Evolutionary conservation across 1,140 invertebrate species (phyloP), one percentile per base, ranked within the genome.

Genomic region (Magallana ariakensis): DNA sequence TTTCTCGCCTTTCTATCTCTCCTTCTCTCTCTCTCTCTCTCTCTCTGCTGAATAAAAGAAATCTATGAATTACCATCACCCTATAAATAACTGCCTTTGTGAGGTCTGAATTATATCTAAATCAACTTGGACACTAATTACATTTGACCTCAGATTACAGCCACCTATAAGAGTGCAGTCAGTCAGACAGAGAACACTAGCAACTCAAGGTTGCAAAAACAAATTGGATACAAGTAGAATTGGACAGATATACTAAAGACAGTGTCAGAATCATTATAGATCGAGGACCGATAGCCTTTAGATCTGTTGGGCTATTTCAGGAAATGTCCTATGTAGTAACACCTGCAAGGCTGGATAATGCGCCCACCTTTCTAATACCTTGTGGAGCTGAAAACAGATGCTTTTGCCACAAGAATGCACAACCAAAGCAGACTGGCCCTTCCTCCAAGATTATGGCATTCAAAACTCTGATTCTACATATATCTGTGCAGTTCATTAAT

Each of bases 131-230:
- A 75, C 66, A 75, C 66, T 75, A 75, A 75, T 8, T 10, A 33
- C 22, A 75, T 13, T 13, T 75, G 22, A 75, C 66, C 66, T 75
- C 5, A 16, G 66, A 75, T 22, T 75, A 26, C 7, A 75, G 33
- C 66, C 66, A 75, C 66, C 19, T 22, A 46, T 46, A 46, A 46
- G 33, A 46, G 33, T 46, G 33, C 33, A 33, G 66, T 26, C 66
- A 11, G 66, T 60, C 58, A 60, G 58, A 16, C 9, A 13, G 11
- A 13, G 33, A 26, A 75, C 22, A 13, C 10, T 60, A 13, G 26
- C 22, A 26, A 75, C 66, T 75, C 66, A 75, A 75, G 66, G 66
- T 75, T 75, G 9, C 66, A 75, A 75, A 62, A 75, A 33, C 66
- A 75, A 75, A 75, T 75, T 75, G 19, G 66, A 75, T 75, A 75